Base-by-base conservation (phyloP, 2,888 invertebrate genomes). In the Caenorhabditis afra region DNA sequence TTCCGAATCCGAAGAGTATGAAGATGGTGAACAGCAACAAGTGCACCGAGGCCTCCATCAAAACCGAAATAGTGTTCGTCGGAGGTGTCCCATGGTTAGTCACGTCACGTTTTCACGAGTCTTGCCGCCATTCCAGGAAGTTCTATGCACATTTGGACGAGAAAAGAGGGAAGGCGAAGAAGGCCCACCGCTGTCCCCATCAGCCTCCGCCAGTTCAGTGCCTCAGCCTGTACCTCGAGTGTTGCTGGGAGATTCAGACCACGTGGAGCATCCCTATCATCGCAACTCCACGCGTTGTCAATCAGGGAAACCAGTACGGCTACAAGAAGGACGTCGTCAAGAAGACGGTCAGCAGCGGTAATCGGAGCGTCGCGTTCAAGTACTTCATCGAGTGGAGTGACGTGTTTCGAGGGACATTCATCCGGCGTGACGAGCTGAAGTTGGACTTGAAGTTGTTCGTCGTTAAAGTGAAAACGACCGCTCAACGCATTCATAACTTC, bases 121-220 rank as follows among this genome's bases (percentile, higher is more conserved):
- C n/a, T n/a, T n/a, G n/a, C n/a, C n/a, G n/a, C n/a, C n/a, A 29
- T 47, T 47, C 47, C 47, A 47, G 47, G 47, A 47, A 18, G 18
- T 8, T 47, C 16, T 47, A 16, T 16, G 47, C 18, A 7, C 47
- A 47, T 16, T 1, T 47, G 16, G 47, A 47, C 18, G 8, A 47
- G 16, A 2, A 7, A 18, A 3, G 16, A 16, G 8, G 8, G 14
- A 44, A 7, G 3, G 44, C n/a, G n/a, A n/a, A n/a, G n/a, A n/a
- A n/a, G n/a, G n/a, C n/a, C n/a, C n/a, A n/a, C n/a, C n/a, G n/a
- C n/a, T n/a, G n/a, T n/a, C n/a, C n/a, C n/a, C n/a, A n/a, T n/a
- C n/a, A 29, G 4, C 29, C 7, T 29, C 29, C n/a, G 16, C 3
- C 2, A 1, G 3, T 18, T 16, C 47, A 4, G 1, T 47, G 3